Percentiles rank a stretch among this genome's conserved stretches.
These are phyloP conservation scores for Zaprionus nigranus DNA, from an alignment of 1,140 invertebrate species.

Conservation along the genomic window DNA sequence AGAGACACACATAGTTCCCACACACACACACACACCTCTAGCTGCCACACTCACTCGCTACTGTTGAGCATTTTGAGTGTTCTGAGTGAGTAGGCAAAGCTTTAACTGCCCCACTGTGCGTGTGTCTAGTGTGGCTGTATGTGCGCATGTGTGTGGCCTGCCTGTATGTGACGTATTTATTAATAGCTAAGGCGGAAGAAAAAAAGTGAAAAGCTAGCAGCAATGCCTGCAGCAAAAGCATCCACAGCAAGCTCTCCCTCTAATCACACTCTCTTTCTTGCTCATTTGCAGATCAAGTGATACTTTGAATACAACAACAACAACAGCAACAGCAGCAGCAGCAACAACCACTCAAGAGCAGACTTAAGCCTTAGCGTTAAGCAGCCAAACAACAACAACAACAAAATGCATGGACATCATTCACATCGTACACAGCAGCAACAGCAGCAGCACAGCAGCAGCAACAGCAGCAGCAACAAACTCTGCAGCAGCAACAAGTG, in stretches of 20 bases:
- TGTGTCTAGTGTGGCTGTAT: too few species aligned
- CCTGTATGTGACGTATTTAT: slow-evolving; percentile 44
- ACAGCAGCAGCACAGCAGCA: slow-evolving; percentile 52
- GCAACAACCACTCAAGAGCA: slow-evolving; percentile 29
- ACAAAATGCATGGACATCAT: slow-evolving; percentile 73
- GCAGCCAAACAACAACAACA: slow-evolving; percentile 49
- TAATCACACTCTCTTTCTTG: not conserved
- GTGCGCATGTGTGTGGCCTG: not conserved
- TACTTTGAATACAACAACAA: slow-evolving; percentile 49
- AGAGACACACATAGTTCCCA: slow-evolving; percentile 6
- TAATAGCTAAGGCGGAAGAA: slow-evolving; percentile 35
- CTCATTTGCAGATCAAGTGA: slow-evolving; percentile 70
- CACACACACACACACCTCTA: not conserved
- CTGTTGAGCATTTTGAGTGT: slow-evolving; percentile 31
- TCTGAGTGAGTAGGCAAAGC: slow-evolving; percentile 47
- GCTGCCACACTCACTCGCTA: not conserved
- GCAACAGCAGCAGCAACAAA: slow-evolving; percentile 43
- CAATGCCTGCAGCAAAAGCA: slow-evolving; percentile 10
- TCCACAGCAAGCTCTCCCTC: slow-evolving; percentile 17
- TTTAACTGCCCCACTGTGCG: slow-evolving; percentile 37
- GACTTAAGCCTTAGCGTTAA: slow-evolving; percentile 23
- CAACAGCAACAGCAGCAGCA: slow-evolving; percentile 58
- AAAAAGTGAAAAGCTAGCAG: slow-evolving; percentile 33
- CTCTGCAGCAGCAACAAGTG: slow-evolving; percentile 41
- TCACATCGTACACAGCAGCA: slow-evolving; percentile 47